Base-by-base conservation (phyloP, 1,140 invertebrate genomes). In the Trichonephila inaurata region DNA sequence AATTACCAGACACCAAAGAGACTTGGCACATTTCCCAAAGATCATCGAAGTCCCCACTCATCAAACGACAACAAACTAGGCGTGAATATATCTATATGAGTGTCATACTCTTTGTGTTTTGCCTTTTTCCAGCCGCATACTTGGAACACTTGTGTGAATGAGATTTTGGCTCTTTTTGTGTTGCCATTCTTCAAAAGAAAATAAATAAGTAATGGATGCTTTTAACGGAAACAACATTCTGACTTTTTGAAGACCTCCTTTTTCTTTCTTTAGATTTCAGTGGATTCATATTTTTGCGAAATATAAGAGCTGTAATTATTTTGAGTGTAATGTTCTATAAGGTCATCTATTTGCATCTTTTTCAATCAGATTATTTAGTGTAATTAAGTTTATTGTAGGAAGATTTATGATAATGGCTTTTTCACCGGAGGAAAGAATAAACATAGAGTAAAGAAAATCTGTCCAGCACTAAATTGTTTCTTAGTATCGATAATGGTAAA, bases 11-110 rank as follows among this genome's bases (percentile, higher is more conserved):
- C n/a, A 19, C 40, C 90, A 91, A 66, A 91, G 40, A 51, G 72
- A 66, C 40, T 92, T 92, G 91, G 91, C 91, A 92, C 86, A 18
- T 64, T 82, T 91, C 90, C 90, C 90, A 81, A 16, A 72, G 60
- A 72, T 33, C 64, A 51, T 44, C 60, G 40, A 51, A 85, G 83
- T 40, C 28, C 33, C 18, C 72, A 33, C 72, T 77, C 72, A 77
- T 77, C 72, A 77, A 77, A 77, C 72, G 24, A 77, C 24, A 40
- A 28, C 16, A 77, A 77, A 77, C 72, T 77, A 77, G 72, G 72
- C 72, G 14, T 77, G 72, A 77, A 77, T 77, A 77, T 77, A 77
- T 77, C 72, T 77, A 77, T 77, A 77, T 33, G 69, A 40, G 69
- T 33, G 69, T 16, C 69, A 28, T 33, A 28, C 2, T 77, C 24